Percentiles rank a stretch among this genome's conserved stretches.
These are phyloP conservation scores for Pachydiplax longipennis DNA, from an alignment of 2,888 invertebrate genomes.

Conservation along the genomic window DNA sequence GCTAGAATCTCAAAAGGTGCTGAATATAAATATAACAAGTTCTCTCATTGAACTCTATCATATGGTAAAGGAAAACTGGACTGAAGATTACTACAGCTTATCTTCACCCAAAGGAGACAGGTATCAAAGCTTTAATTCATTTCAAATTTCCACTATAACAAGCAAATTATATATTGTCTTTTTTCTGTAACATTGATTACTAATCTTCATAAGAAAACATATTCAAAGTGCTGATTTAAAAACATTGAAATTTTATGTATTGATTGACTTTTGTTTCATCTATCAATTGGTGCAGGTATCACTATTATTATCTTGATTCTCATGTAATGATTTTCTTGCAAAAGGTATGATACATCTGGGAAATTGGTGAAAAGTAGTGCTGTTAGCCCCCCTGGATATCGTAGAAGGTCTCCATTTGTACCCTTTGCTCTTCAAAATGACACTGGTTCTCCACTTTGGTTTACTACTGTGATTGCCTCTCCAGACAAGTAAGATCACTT, in stretches of 20 bases:
- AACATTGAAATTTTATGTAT: neutral
- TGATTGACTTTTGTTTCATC: neutral
- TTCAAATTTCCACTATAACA: no score
- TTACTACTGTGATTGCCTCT: conserved; percentile 81
- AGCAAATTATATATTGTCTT: no score
- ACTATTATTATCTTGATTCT: neutral
- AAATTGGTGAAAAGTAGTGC: conserved; percentile 1
- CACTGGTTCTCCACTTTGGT: conserved; percentile 85
- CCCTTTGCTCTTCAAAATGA: conserved; percentile 94
- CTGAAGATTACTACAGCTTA: conserved; percentile 60
- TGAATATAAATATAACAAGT: conserved; percentile 89
- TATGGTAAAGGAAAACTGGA: conserved; percentile 86
- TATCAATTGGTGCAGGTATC: neutral
- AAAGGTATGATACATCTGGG: neutral
- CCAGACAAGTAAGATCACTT: conserved; percentile 60
- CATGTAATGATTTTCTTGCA: neutral
- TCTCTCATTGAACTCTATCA: conserved; percentile 84
- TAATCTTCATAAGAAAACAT: no score
- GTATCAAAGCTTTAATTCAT: neutral
- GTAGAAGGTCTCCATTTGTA: conserved; percentile 87
- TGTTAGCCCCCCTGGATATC: conserved; percentile 67
- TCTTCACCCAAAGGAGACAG: conserved; percentile 25
- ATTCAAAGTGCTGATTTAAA: neutral
- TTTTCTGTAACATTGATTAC: no score
- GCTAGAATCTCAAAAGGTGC: conserved; percentile 73